phyloP scores from a whole-genome alignment of 1,140 invertebrate species.

The Trypoxylus dichotomus region DNA sequence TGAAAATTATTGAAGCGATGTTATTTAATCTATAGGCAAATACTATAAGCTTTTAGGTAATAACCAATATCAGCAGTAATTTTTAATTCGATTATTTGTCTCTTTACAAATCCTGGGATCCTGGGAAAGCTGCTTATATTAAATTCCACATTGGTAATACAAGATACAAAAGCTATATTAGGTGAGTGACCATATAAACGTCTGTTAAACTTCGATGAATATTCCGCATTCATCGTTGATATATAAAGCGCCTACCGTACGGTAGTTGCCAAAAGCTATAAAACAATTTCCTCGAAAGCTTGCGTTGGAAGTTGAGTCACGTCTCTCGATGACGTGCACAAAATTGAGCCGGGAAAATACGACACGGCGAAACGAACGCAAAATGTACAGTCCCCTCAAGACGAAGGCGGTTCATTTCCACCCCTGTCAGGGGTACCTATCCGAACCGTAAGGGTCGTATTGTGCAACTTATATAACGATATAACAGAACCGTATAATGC shows the following conservation, averaged over 20 bases:
- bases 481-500: conserved; percentile 40
- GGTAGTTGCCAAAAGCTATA: conserved; percentile 34
- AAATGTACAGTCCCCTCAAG: conserved; percentile 40
- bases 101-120: too few relatives aligned
- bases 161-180: too few relatives aligned
- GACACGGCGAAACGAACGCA: conserved; percentile 29
- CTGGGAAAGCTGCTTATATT: too few relatives aligned
- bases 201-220: neutral
- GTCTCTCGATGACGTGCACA: conserved; percentile 41
- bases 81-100: too few relatives aligned
- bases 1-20: too few relatives aligned
- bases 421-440: conserved; percentile 28
- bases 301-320: conserved; percentile 39
- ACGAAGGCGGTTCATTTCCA: conserved; percentile 17
- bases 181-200: neutral
- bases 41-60: too few relatives aligned
- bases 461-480: conserved; percentile 36
- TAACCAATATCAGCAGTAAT: too few relatives aligned
- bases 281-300: conserved; percentile 38
- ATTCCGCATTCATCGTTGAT: neutral
- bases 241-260: neutral
- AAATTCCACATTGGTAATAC: too few relatives aligned
- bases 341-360: conserved; percentile 41
- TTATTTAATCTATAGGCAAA: too few relatives aligned
- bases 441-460: conserved; percentile 33